Conservation (phyloP, 2,888 invertebrate genomes). For the Nemotelus pantherinus region DNA sequence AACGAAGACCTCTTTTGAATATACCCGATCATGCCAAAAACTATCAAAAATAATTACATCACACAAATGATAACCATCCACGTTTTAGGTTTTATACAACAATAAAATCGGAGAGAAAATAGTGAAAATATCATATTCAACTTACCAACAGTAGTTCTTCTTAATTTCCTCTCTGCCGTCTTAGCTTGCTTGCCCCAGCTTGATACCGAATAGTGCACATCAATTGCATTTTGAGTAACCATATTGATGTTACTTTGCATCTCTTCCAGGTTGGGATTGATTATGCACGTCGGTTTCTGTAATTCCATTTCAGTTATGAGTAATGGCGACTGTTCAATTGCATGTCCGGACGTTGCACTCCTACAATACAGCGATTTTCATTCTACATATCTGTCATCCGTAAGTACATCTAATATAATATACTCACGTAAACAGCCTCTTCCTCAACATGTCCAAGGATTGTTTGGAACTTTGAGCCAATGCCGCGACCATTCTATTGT, state of each 20-base stretch:
- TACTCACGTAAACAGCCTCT: constrained; percentile 64
- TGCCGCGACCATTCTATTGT: constrained; percentile 77
- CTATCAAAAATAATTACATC: no score
- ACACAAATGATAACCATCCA: no score
- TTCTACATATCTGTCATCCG: not conserved
- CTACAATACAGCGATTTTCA: not conserved
- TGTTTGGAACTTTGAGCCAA: constrained; percentile 78
- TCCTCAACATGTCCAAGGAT: constrained; percentile 77
- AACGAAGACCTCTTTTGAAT: no score
- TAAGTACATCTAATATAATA: not conserved
- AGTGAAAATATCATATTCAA: not conserved
- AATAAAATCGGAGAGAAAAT: no score
- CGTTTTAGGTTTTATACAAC: no score
- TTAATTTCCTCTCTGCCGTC: constrained; percentile 56
- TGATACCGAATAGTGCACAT: constrained; percentile 75
- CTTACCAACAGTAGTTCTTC: constrained; percentile 58
- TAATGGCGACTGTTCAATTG: constrained; percentile 52
- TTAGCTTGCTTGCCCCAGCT: constrained; percentile 82
- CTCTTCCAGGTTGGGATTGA: constrained; percentile 58
- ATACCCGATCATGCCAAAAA: no score
- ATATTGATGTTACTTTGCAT: constrained; percentile 59
- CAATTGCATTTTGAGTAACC: constrained; percentile 73
- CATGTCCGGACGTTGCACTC: not conserved
- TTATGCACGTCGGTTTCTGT: constrained; percentile 56
- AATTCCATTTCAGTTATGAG: constrained; percentile 58